phyloP scores from a whole-genome alignment of 2,113 vertebrate species.

The Seriola quinqueradiata region DNA sequence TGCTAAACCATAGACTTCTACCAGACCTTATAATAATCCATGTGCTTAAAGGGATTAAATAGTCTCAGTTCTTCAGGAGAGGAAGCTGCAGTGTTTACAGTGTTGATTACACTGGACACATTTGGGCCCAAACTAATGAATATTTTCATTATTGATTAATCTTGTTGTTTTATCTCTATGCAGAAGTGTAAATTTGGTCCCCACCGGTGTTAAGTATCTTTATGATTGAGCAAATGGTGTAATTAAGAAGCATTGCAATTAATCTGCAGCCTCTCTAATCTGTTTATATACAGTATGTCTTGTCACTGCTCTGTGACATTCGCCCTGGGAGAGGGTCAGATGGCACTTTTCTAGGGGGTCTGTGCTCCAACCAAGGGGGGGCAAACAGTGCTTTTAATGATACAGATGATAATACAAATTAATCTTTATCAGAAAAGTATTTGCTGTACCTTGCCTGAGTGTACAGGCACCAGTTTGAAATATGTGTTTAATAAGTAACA shows the following conservation, averaged over 20 bases:
- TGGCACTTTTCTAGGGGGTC: no score
- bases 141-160: not conserved
- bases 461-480: no score
- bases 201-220: no score
- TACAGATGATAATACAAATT: no score
- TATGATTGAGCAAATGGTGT: no score
- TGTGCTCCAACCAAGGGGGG: no score
- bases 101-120: not conserved
- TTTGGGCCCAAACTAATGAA: not conserved
- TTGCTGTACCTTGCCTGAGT: no score
- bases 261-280: not conserved
- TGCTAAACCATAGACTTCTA: not conserved
- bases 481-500: no score
- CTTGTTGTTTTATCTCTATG: not conserved
- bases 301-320: not conserved
- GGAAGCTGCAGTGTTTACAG: not conserved
- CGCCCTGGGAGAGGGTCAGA: not conserved
- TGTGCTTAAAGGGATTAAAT: not conserved
- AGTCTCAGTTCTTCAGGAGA: constrained; percentile 1
- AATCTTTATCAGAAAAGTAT: no score
- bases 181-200: not conserved
- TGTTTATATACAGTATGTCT: constrained; percentile 2
- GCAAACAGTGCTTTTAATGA: no score
- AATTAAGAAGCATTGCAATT: not conserved
- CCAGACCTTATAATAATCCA: not conserved